These are phyloP conservation scores for Glossophaga mutica DNA, from an alignment of 2,797 vertebrate genomes.

Conservation along the genomic window DNA sequence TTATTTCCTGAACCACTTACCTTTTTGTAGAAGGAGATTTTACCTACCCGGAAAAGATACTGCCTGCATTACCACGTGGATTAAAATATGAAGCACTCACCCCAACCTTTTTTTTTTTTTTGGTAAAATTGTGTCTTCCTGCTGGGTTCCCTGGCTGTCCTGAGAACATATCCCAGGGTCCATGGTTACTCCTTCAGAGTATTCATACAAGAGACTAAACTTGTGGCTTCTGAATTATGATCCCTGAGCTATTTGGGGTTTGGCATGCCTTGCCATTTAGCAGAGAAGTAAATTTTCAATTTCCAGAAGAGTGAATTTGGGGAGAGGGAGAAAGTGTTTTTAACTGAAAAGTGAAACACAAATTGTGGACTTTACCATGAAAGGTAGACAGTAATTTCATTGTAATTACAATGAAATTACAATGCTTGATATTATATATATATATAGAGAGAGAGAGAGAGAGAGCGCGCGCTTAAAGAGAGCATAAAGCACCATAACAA, in stretches of 20 bases:
- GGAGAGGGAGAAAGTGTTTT: slow-evolving; percentile 55
- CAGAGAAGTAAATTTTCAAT: slow-evolving; percentile 65
- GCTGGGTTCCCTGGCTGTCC: slow-evolving; percentile 53
- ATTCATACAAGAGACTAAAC: slow-evolving; percentile 60
- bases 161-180: slow-evolving; percentile 55
- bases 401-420: too few species aligned
- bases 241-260: slow-evolving; percentile 67
- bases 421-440: too few species aligned
- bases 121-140: slow-evolving; percentile 65
- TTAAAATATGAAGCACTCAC: slow-evolving; percentile 11
- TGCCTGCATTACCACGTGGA: neutral
- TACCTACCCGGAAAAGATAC: slow-evolving; percentile 38
- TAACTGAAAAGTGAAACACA: slow-evolving; percentile 67
- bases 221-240: slow-evolving; percentile 76
- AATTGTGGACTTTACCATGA: slow-evolving; percentile 55
- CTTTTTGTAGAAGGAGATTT: neutral
- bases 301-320: slow-evolving; percentile 64
- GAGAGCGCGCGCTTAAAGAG: neutral
- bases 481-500: neutral
- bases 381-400: slow-evolving; percentile 60
- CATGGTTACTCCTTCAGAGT: slow-evolving; percentile 57
- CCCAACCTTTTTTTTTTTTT: neutral
- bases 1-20: slow-evolving; percentile 52
- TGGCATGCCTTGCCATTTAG: slow-evolving; percentile 72
- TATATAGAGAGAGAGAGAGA: neutral